Percentiles rank a stretch among this genome's conserved stretches.
phyloP scores from a whole-genome alignment of 1,140 invertebrate species.

The Ooceraea biroi region DNA sequence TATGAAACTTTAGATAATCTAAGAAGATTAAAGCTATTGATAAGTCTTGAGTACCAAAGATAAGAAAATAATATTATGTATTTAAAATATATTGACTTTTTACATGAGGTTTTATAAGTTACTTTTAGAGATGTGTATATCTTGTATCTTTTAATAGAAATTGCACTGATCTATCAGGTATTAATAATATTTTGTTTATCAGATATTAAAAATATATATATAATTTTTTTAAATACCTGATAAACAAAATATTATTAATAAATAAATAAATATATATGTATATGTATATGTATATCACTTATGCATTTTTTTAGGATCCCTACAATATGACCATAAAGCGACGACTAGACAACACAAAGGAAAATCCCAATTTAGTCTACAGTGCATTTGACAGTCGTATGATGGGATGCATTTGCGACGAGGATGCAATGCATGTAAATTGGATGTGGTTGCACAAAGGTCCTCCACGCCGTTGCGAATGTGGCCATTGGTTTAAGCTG shows the following conservation, averaged over 20 bases:
- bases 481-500: constrained; percentile 98
- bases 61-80: constrained; percentile 10
- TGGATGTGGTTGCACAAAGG: constrained; percentile 98
- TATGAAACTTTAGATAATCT: constrained; percentile 4
- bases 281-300: too few relatives aligned
- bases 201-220: background rate
- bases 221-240: too few relatives aligned
- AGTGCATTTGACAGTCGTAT: constrained; percentile 95
- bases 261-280: too few relatives aligned
- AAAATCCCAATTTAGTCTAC: constrained; percentile 95
- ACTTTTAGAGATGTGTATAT: background rate
- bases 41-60: constrained; percentile 16
- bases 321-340: constrained; percentile 94
- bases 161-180: background rate
- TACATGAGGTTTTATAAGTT: background rate
- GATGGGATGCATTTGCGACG: constrained; percentile 98
- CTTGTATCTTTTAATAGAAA: background rate
- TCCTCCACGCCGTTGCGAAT: constrained; percentile 95
- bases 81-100: background rate
- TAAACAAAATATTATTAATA: too few relatives aligned
- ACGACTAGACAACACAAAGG: constrained; percentile 93
- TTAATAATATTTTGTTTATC: background rate
- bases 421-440: constrained; percentile 94
- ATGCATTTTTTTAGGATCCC: constrained; percentile 90
- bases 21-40: background rate